Percentiles rank a stretch among this genome's conserved stretches.
Conservation (phyloP, 2,797 vertebrate species). For the Sebastes minor region DNA sequence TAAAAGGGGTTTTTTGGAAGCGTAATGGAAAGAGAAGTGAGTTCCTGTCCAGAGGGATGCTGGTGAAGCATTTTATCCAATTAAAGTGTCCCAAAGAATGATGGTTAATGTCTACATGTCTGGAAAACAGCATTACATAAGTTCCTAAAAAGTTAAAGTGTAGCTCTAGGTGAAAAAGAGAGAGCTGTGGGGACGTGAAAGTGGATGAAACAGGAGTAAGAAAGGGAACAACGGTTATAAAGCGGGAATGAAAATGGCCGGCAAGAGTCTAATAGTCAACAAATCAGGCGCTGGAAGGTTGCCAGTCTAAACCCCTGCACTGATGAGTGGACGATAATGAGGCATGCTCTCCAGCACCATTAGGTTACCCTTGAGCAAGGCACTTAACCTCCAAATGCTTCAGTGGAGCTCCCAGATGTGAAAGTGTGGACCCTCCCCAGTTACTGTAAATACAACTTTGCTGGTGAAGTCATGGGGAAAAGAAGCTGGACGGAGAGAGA, state of each 20-base stretch:
- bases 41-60: constrained; percentile 37
- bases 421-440: neutral
- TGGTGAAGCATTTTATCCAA: constrained; percentile 32
- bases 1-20: constrained; percentile 28
- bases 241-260: neutral
- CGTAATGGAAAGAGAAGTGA: constrained; percentile 47
- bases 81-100: constrained; percentile 30
- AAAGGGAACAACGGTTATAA: neutral
- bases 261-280: constrained; percentile 5
- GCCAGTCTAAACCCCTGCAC: constrained; percentile 22
- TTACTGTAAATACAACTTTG: constrained; percentile 51
- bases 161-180: neutral
- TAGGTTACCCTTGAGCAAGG: constrained; percentile 40
- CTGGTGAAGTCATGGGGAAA: constrained; percentile 17
- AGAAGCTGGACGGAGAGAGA: constrained; percentile 22
- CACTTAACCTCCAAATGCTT: constrained; percentile 49
- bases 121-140: constrained; percentile 6
- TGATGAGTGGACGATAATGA: constrained; percentile 28
- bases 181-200: neutral
- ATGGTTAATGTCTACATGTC: constrained; percentile 13
- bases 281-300: constrained; percentile 5
- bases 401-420: constrained; percentile 37
- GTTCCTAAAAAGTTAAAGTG: neutral
- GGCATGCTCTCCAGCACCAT: constrained; percentile 8
- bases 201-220: neutral